Percentiles rank a stretch among this genome's conserved stretches.
Conservation (phyloP, 1,140 invertebrate genomes). For the Cydia pomonella region DNA sequence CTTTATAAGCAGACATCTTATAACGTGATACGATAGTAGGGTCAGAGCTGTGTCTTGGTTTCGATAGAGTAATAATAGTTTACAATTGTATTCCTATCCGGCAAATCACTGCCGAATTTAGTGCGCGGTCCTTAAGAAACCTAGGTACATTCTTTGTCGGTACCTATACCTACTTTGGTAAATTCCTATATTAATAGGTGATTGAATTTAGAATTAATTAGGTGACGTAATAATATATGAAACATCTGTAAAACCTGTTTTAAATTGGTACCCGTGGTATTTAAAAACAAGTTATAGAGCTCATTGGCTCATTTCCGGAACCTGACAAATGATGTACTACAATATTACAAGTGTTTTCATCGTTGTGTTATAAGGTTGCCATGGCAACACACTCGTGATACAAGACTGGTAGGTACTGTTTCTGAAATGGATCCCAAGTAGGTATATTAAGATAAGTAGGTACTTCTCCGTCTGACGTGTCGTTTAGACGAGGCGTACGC, state of each 20-base stretch:
- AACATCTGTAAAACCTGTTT: background rate
- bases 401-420: background rate
- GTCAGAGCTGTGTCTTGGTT: slow-evolving; percentile 8
- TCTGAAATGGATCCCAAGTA: background rate
- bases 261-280: no score
- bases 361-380: background rate
- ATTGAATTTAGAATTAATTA: background rate
- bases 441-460: background rate
- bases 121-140: background rate
- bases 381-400: background rate
- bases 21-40: slow-evolving; percentile 2
- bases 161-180: background rate
- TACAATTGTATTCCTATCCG: background rate
- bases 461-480: background rate
- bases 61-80: background rate
- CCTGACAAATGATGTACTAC: background rate
- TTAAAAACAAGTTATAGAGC: background rate
- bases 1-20: background rate
- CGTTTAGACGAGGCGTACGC: background rate
- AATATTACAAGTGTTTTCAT: background rate
- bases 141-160: background rate
- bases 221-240: background rate
- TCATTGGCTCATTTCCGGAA: background rate
- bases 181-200: background rate
- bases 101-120: slow-evolving; percentile 16